Evolutionary conservation across 23 tunicate genomes (phyloP).

Genomic region (Styela clava): DNA sequence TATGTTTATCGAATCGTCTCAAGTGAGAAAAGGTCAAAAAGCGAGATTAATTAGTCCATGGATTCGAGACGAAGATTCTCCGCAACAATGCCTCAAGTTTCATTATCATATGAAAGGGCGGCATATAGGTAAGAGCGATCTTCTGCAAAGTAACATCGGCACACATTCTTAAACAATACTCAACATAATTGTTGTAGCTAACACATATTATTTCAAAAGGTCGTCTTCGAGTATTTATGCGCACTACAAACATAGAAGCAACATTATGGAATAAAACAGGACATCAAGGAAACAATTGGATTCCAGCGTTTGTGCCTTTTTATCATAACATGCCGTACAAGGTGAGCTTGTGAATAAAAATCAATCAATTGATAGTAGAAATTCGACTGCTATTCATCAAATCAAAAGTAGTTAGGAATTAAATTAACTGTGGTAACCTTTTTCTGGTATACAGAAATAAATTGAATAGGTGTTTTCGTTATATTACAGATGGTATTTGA

Average conservation of each 20-base stretch:
- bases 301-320: background rate
- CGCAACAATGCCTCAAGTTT: conserved; percentile 53
- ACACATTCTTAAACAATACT: no score
- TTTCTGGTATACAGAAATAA: no score
- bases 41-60: conserved; percentile 70
- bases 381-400: background rate
- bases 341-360: background rate
- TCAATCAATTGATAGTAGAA: background rate
- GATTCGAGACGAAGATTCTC: conserved; percentile 17
- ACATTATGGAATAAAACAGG: conserved; percentile 45
- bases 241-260: conserved; percentile 22
- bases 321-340: conserved; percentile 20
- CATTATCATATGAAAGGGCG: conserved; percentile 83
- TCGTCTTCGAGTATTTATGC: conserved; percentile 38
- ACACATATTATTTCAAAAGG: no score
- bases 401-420: no score
- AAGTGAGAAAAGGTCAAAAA: conserved; percentile 32
- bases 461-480: no score
- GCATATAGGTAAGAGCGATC: conserved; percentile 80
- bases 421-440: no score
- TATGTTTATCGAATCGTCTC: conserved; percentile 73
- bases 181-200: no score
- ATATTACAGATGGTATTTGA: conserved; percentile 92
- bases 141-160: no score
- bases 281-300: conserved; percentile 55